Conservation (phyloP, 2,888 invertebrate genomes). For the Gasteruption jaculator region DNA sequence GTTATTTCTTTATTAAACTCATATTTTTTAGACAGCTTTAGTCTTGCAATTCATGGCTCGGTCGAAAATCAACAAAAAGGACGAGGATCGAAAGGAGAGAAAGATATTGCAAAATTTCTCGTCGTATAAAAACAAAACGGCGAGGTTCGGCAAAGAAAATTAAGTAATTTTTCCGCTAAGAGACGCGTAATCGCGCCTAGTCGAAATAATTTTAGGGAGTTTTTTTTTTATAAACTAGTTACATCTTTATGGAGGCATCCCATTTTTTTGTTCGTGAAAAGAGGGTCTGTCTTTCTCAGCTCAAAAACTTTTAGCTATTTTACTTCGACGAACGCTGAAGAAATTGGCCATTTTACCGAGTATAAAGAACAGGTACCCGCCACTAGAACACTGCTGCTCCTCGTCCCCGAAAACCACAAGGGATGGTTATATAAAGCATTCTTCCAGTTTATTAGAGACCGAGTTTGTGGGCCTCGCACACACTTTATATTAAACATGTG, state of each 20-base stretch:
- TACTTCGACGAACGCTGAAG: conserved; percentile 31
- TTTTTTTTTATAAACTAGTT: too few relatives aligned
- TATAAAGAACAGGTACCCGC: conserved; percentile 30
- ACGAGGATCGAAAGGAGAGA: too few relatives aligned
- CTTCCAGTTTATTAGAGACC: conserved; percentile 38
- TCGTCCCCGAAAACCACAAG: conserved; percentile 32
- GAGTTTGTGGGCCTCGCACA: conserved; percentile 31
- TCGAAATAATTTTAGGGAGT: too few relatives aligned
- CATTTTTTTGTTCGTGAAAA: too few relatives aligned
- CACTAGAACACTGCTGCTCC: conserved; percentile 17
- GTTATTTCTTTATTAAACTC: conserved; percentile 50
- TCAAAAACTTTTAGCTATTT: conserved; percentile 29
- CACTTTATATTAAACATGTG: conserved; percentile 40
- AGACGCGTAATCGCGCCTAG: too few relatives aligned
- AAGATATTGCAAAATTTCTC: too few relatives aligned
- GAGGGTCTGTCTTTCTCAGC: conserved; percentile 25
- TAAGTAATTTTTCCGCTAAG: too few relatives aligned
- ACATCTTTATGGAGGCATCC: too few relatives aligned
- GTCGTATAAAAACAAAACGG: too few relatives aligned
- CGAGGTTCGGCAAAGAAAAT: too few relatives aligned
- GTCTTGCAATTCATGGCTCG: conserved; percentile 26
- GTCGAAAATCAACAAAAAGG: conserved; percentile 17
- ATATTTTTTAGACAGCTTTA: conserved; percentile 45
- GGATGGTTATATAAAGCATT: conserved; percentile 35
- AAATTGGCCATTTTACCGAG: conserved; percentile 30